phyloP scores from a whole-genome alignment of 92 coral and sea anemone genomes.

The Porites lobata region DNA sequence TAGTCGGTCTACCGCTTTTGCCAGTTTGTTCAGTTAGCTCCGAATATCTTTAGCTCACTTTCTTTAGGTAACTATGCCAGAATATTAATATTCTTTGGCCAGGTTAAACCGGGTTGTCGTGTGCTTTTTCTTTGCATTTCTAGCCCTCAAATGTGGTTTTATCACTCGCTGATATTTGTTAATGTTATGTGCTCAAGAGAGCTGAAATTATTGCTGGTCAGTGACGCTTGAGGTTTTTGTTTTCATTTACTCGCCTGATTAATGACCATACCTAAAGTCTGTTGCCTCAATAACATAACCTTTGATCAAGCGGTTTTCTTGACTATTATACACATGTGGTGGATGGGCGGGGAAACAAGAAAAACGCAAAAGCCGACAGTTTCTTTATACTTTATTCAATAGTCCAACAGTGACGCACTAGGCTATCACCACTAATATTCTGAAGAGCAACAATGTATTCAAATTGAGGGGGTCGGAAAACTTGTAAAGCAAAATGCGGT shows the following conservation, averaged over 20 bases:
- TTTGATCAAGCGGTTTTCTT: too few relatives aligned
- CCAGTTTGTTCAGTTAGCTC: neutral
- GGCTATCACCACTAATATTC: too few relatives aligned
- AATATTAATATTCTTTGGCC: neutral
- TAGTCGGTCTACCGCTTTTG: neutral
- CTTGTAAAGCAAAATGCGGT: neutral
- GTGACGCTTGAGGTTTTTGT: neutral
- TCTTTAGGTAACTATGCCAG: neutral
- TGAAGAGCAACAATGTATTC: too few relatives aligned
- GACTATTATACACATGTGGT: too few relatives aligned
- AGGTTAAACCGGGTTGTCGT: neutral
- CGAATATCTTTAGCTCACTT: neutral
- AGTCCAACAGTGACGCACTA: too few relatives aligned
- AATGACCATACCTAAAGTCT: too few relatives aligned
- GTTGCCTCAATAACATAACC: too few relatives aligned
- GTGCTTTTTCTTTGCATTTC: neutral
- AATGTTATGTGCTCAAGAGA: slow-evolving; percentile 22
- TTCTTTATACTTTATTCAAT: too few relatives aligned
- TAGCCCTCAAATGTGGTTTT: neutral
- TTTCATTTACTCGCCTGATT: too few relatives aligned
- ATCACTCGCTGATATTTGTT: neutral
- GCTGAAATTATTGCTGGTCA: neutral
- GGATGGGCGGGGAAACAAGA: too few relatives aligned
- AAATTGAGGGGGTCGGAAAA: neutral
- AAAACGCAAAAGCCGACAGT: too few relatives aligned